Conservation (phyloP, 2,888 invertebrate genomes). For the Agrochola litura region DNA sequence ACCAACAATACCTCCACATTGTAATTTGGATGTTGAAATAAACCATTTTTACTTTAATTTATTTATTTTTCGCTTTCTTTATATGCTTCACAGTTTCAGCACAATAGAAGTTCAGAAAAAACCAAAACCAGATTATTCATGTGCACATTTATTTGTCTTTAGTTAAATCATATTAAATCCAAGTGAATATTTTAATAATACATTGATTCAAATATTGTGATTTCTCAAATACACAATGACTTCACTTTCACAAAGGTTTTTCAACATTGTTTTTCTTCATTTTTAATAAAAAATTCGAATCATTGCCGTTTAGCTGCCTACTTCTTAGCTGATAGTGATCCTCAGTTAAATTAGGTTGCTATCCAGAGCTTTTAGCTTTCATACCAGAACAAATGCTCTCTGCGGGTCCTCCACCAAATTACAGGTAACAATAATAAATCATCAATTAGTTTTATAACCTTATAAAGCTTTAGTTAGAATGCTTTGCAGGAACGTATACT, state of each 20-base stretch:
- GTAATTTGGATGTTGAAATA: background rate
- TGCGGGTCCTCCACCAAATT: background rate
- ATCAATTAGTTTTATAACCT: background rate
- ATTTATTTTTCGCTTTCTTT: conserved; percentile 1
- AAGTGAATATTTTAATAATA: background rate
- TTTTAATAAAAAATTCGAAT: background rate
- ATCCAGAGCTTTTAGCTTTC: background rate
- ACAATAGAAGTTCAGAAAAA: background rate
- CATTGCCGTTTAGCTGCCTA: background rate
- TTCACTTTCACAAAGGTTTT: background rate
- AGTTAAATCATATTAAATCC: conserved; percentile 6
- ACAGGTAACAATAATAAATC: background rate
- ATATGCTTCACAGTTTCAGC: background rate
- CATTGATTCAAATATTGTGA: background rate
- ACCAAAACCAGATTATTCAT: background rate
- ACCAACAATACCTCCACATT: background rate
- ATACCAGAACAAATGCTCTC: no score
- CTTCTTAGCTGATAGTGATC: background rate
- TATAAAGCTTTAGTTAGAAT: background rate
- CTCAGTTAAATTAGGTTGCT: background rate
- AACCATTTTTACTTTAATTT: background rate
- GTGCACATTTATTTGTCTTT: conserved; percentile 27
- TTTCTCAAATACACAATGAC: background rate
- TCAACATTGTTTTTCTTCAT: background rate
- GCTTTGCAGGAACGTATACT: background rate